Base-by-base conservation (phyloP, 2,113 vertebrate species). In the Paedocypris sp. region DNA sequence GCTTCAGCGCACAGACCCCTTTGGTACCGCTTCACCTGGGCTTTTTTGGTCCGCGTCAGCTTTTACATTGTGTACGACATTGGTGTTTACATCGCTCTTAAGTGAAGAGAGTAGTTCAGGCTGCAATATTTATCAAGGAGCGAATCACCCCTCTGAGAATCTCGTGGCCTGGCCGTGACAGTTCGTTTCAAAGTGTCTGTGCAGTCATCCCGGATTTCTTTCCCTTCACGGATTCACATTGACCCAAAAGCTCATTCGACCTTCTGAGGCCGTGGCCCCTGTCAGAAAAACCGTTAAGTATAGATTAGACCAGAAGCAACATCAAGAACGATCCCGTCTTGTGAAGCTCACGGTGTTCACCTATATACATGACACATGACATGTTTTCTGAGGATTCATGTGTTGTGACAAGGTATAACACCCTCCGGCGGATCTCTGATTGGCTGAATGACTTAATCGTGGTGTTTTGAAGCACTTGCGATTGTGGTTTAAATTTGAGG, bases 221-320 rank as follows among this genome's bases (percentile, higher is more conserved):
- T 39, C 36, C 15, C 18, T 39, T 51, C 38, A 60, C 16, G n/a
- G 54, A 59, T 48, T 42, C 48, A 35, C 64, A 66, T 45, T 66
- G 64, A 66, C 56, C 64, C 26, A 60, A 66, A 66, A 60, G 47
- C 38, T 50, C 32, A 60, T 66, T 66, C 64, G 52, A 42, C 36
- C 39, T 13, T 58, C 47, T 12, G 38, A 42, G 9, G 54, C 3
- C 28, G 23, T 12, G 64, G 10, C 48, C 56, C 18, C 46, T 36
- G 64, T 66, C 28, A 60, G 47, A 60, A 20, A 45, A 16, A 9
- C 35, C 13, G 29, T 50, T 51, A 52, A 43, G 47, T 41, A 25
- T 35, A 43, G 60, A 52, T 16, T 26, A 52, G 26, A 62, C 39
- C 23, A 42, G 25, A 6, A 1, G 8, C 25, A 28, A 18, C 47